Evolutionary conservation across 2,888 invertebrate genomes (phyloP).

Genomic region (Cerastis rubricosa): DNA sequence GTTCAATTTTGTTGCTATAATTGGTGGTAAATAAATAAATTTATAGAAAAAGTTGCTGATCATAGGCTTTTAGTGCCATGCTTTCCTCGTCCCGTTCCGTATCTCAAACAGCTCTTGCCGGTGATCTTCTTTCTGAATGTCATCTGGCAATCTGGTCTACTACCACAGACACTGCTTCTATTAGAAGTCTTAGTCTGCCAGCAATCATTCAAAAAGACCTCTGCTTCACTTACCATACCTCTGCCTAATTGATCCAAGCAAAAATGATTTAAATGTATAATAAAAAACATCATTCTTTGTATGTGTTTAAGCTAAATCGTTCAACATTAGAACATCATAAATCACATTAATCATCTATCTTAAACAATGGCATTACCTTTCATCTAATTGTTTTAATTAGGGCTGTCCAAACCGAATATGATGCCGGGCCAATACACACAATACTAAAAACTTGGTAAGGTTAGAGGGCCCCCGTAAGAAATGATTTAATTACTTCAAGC

Average conservation of each 20-base stretch:
- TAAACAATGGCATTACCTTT: neutral
- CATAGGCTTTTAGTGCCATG: neutral
- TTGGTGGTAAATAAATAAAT: too few relatives aligned
- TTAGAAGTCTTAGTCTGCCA: neutral
- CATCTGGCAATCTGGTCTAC: neutral
- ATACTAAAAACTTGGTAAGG: too few relatives aligned
- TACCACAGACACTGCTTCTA: neutral
- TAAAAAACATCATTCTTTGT: neutral
- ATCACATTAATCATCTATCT: neutral
- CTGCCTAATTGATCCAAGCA: neutral
- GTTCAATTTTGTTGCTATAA: too few relatives aligned
- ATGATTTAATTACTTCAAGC: neutral
- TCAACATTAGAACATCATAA: neutral
- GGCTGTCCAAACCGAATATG: neutral
- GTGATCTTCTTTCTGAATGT: neutral
- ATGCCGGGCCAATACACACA: neutral
- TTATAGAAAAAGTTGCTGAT: neutral
- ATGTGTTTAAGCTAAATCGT: neutral
- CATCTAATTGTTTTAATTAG: neutral
- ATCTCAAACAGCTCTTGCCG: neutral
- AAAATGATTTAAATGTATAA: neutral
- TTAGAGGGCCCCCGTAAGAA: neutral
- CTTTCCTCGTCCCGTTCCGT: too few relatives aligned
- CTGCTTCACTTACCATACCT: neutral
- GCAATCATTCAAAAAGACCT: neutral